Base-by-base conservation (phyloP, 1,140 invertebrate genomes). In the Caerostris darwini region DNA sequence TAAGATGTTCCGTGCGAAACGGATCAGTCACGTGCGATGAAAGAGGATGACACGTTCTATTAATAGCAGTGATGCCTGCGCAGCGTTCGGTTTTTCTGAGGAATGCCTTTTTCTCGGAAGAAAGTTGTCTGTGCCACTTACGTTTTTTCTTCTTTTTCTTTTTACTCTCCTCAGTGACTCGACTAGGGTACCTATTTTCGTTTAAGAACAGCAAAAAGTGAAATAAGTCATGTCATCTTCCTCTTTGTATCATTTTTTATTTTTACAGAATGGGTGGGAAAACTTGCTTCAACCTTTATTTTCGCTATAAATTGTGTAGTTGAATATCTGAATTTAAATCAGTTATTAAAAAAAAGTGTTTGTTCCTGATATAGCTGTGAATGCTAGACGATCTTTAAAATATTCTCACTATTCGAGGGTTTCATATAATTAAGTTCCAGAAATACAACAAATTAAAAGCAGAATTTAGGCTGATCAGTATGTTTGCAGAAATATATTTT, bases 21-120 rank as follows among this genome's bases (percentile, higher is more conserved):
- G 56, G 59, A 53, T 59, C 57, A 4, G 85, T 87, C 85, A 87
- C 85, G 85, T 87, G 85, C 7, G 57, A 12, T 64, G 8, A 64
- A 64, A 58, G 59, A 57, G 59, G 34, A 53, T 58, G 57, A 57
- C 59, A 77, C 50, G 53, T 34, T 77, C 34, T 87, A 87, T 87
- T 87, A 64, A 64, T 87, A 87, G 58, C n/a, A 5, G 85, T 87
- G 85, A 87, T 87, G 85, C 85, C 53, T 56, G 57, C 82, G 53
- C 56, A 83, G 82, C 82, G 34, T 57, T 83, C 82, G 54, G 19
- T 83, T 83, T 64, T 58, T 83, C 54, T 83, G 54, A 53, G 50
- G 71, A 77, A 77, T 77, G 50, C 71, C 61, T 77, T 77, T 17
- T 77, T 85, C 54, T 77, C 10, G 7, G 54, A 19, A 85, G 54